Conservation (phyloP, 2,797 vertebrate genomes). For the Microctenopoma stevenorrisi region DNA sequence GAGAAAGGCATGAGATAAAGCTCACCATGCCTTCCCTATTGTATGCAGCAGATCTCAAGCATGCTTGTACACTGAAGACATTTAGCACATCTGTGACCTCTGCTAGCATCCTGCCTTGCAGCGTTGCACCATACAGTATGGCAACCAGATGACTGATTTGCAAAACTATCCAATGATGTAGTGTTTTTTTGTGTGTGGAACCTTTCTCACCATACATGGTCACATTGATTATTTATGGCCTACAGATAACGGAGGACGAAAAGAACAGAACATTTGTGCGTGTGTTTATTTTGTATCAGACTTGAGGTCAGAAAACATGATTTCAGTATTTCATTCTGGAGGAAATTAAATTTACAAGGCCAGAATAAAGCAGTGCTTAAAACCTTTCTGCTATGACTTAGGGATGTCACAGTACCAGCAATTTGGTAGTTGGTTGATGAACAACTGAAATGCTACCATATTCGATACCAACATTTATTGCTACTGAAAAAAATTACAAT, state of each 20-base stretch:
- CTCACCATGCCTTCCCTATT: conserved; percentile 38
- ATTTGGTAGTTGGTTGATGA: too few relatives aligned
- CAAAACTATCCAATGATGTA: conserved; percentile 66
- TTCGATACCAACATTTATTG: too few relatives aligned
- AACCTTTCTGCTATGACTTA: not conserved
- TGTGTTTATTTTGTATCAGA: conserved; percentile 22
- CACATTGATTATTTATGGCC: conserved; percentile 42
- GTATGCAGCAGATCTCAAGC: conserved; percentile 58
- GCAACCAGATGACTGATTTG: conserved; percentile 71
- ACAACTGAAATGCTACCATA: too few relatives aligned
- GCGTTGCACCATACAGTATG: conserved; percentile 45
- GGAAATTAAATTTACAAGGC: conserved; percentile 8
- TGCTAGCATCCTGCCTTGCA: conserved; percentile 53
- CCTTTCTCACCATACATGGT: conserved; percentile 71
- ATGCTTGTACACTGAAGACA: conserved; percentile 74
- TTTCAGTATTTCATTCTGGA: conserved; percentile 22
- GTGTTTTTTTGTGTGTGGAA: conserved; percentile 28
- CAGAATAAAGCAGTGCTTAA: conserved; percentile 2
- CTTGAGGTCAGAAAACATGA: conserved; percentile 10
- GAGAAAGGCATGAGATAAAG: conserved; percentile 26
- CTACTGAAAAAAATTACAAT: too few relatives aligned
- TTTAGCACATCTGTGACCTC: conserved; percentile 70
- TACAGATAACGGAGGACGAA: conserved; percentile 43
- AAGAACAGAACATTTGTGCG: conserved; percentile 19
- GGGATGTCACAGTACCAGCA: too few relatives aligned